Base-by-base conservation (phyloP, 2,888 invertebrate genomes). In the Drosophila villosipedis region DNA sequence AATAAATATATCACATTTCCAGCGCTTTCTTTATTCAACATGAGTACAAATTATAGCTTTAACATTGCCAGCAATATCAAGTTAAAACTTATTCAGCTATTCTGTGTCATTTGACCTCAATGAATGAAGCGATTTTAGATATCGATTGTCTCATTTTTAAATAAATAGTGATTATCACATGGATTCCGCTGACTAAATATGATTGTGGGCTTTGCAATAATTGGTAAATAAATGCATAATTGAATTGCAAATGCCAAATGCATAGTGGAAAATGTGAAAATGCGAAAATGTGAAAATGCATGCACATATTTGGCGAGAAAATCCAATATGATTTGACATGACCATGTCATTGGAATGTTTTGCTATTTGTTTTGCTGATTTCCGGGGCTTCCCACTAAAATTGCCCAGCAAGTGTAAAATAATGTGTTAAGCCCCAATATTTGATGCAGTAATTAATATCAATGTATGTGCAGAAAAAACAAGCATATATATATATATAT, bases 361-460 rank as follows among this genome's bases (percentile, higher is more conserved):
- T 50, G 19, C 3, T 16, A 7, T 37, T 55, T 55, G 22, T 16
- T 19, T 37, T 22, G 16, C 16, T 55, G 37, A 14, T 55, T 55
- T 19, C 2, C 33, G 33, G 33, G 16, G 53, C 39, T 65, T 22
- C 19, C 22, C 22, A 22, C 16, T 4, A 22, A 47, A 47, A 16
- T 16, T 16, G 4, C 25, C 31, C 41, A 58, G 63, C 67, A 61
- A 68, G 50, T 66, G 70, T 39, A 60, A 71, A 77, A 84, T 77
- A 82, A 83, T 84, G 71, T 62, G 64, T 64, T 62, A 25, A 39
- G 73, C 57, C 58, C 68, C 71, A 76, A 73, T 84, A 79, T 84
- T 81, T 76, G 84, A 68, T 67, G 43, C 82, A 70, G 79, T 83
- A 81, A 86, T 84, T 82, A 82, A 76, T 76, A 80, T 68, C 61